Evolutionary conservation across 2,888 invertebrate genomes (phyloP), one percentile per base, ranked within the genome.

Genomic region (Napeogenes inachia): DNA sequence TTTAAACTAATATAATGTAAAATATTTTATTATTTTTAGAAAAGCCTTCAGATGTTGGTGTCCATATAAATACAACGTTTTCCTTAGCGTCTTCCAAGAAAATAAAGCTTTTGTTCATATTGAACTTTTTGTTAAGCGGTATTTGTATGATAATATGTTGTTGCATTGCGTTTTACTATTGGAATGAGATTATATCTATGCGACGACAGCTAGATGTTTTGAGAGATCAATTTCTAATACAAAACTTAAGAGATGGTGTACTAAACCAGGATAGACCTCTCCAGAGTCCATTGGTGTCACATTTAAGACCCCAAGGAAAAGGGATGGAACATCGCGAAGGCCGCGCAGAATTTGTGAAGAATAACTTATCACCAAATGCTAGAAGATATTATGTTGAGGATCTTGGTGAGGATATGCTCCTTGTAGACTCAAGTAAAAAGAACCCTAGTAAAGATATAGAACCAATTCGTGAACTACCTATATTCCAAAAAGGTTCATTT

Each of bases 71-170:
- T 72, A 89, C 89, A 45, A 89, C 89, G 61, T 81, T 88, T 71
- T 84, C 88, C 60, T 83, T 89, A 76, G 88, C 87, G 83, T 88
- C 89, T 84, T 88, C 88, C 77, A 89, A 87, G 86, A 89, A 89
- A 85, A 83, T 89, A 71, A 87, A 81, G 77, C 78, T 88, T 68
- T 77, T 89, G 73, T 86, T 89, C 74, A 74, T 88, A 60, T 72
- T 89, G 59, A 89, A 87, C 77, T 87, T 89, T 77, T 80, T 89
- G 70, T 75, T 89, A 66, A 84, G 85, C 70, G 75, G 87, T 35
- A 71, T 87, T 38, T 87, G 87, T 73, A 83, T 89, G 79, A 75
- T 84, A 58, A 73, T 88, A 67, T 84, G 86, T 70, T 82, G 84
- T 71, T 81, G 82, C 13, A 78, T 88, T 56, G 87, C 87, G 53